A percentile compares a stretch with the other conserved stretches of the same genome.
phyloP scores from a whole-genome alignment of 2,113 vertebrate species.

The Heterotilapia buettikoferi region DNA sequence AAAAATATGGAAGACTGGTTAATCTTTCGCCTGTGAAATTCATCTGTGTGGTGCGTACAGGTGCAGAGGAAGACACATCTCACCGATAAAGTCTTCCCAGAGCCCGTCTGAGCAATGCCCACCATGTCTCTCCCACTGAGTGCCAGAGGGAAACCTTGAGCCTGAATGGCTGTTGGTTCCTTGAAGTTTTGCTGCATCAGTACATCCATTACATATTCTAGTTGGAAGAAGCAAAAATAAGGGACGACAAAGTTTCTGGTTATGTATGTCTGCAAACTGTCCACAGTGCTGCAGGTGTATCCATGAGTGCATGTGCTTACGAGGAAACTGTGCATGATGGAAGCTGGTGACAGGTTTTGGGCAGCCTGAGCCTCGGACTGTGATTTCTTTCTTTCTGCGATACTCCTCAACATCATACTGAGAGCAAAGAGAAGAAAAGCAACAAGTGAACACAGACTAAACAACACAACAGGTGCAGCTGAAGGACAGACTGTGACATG shows the following conservation, averaged over 20 bases:
- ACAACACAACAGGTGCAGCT: neutral
- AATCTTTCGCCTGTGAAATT: neutral
- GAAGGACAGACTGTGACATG: neutral
- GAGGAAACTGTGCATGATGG: constrained; percentile 92
- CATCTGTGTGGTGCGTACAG: neutral
- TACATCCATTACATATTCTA: constrained; percentile 94
- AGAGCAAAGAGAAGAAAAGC: neutral
- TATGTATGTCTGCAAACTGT: neutral
- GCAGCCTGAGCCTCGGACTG: constrained; percentile 83
- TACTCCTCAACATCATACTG: constrained; percentile 91
- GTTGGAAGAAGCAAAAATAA: neutral
- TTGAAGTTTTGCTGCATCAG: constrained; percentile 92
- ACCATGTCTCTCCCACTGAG: constrained; percentile 97
- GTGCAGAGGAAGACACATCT: constrained; percentile 7
- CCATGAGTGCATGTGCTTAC: constrained; percentile 72
- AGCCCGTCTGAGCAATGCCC: constrained; percentile 97
- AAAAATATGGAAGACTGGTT: neutral
- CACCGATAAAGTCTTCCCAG: constrained; percentile 95
- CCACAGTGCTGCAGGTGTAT: neutral
- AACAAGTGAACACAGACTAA: neutral
- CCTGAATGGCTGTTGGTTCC: constrained; percentile 95
- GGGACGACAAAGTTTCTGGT: neutral
- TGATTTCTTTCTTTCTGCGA: constrained; percentile 91
- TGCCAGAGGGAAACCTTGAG: constrained; percentile 92
- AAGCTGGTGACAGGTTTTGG: constrained; percentile 86